Evolutionary conservation across 2,113 vertebrate species (phyloP).

Genomic region (Ictalurus punctatus): DNA sequence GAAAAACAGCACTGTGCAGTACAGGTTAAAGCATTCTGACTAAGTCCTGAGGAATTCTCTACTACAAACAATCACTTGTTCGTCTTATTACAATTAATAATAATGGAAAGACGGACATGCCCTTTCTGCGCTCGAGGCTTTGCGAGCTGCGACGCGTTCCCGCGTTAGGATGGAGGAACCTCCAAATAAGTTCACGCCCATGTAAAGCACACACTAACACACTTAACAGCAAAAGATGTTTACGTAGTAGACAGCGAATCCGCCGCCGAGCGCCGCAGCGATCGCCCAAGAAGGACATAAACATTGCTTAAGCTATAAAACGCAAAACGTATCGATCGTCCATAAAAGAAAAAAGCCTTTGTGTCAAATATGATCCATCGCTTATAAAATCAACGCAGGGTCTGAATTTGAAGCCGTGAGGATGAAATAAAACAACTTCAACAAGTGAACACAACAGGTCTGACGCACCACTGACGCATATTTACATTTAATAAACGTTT

Average conservation of each 20-base stretch:
- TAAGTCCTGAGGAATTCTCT: slow-evolving; percentile 71
- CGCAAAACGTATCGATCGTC: not conserved
- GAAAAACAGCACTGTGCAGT: slow-evolving; percentile 39
- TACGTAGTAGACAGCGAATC: not conserved
- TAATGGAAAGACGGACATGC: slow-evolving; percentile 66
- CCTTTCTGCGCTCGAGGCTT: slow-evolving; percentile 51
- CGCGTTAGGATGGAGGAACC: not conserved
- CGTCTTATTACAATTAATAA: not conserved
- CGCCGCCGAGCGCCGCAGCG: rapidly evolving
- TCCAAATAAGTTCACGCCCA: not conserved
- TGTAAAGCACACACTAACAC: not conserved
- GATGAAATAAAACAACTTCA: not conserved
- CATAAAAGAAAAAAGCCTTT: not conserved
- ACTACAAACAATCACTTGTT: slow-evolving; percentile 62
- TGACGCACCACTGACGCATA: not conserved
- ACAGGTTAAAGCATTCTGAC: slow-evolving; percentile 61
- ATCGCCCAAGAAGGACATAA: no score
- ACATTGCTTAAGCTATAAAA: not conserved
- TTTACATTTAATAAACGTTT: no score
- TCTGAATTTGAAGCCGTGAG: not conserved
- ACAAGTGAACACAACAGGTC: not conserved
- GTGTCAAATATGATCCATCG: not conserved
- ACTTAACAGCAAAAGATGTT: not conserved
- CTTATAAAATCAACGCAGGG: not conserved
- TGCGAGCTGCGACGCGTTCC: slow-evolving; percentile 57